Conservation (phyloP, 2,797 vertebrate species). For the Sebastes reedi region DNA sequence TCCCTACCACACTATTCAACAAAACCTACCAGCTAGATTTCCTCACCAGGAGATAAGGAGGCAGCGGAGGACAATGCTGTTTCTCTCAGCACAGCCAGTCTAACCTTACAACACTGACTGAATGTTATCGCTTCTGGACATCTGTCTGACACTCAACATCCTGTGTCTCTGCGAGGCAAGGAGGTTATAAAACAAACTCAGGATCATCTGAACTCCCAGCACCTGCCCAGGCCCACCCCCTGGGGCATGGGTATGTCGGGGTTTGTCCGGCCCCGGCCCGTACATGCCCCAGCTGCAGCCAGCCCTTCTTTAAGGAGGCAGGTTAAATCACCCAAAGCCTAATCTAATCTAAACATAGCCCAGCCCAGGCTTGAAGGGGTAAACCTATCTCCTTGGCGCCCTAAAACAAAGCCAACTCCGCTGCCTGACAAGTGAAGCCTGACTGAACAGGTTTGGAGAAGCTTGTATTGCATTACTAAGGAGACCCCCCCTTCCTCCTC, state of each 20-base stretch:
- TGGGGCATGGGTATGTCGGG: constrained; percentile 23
- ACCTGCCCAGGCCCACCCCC: constrained; percentile 44
- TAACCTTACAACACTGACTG: constrained; percentile 70
- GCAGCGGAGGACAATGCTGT: constrained; percentile 64
- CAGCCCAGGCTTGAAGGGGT: constrained; percentile 72
- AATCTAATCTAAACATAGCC: constrained; percentile 78
- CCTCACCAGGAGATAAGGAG: constrained; percentile 55
- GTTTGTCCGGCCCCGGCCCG: constrained; percentile 43
- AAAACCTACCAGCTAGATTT: constrained; percentile 41
- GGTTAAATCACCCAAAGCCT: constrained; percentile 60
- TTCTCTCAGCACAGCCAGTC: constrained; percentile 57
- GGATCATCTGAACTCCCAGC: constrained; percentile 42
- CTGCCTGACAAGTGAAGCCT: constrained; percentile 73
- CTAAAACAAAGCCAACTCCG: constrained; percentile 71
- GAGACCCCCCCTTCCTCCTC: constrained; percentile 14
- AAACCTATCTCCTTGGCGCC: constrained; percentile 73
- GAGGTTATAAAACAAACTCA: constrained; percentile 38
- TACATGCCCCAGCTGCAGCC: constrained; percentile 52
- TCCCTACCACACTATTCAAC: constrained; percentile 27
- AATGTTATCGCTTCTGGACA: constrained; percentile 73
- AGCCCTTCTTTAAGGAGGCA: constrained; percentile 45
- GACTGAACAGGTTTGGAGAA: constrained; percentile 78
- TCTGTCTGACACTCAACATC: constrained; percentile 73
- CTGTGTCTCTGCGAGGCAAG: constrained; percentile 55
- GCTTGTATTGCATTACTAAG: constrained; percentile 64